Percentiles rank a stretch among this genome's conserved stretches.
phyloP scores from a whole-genome alignment of 2,113 vertebrate species.

The Lophotis ruficrista region DNA sequence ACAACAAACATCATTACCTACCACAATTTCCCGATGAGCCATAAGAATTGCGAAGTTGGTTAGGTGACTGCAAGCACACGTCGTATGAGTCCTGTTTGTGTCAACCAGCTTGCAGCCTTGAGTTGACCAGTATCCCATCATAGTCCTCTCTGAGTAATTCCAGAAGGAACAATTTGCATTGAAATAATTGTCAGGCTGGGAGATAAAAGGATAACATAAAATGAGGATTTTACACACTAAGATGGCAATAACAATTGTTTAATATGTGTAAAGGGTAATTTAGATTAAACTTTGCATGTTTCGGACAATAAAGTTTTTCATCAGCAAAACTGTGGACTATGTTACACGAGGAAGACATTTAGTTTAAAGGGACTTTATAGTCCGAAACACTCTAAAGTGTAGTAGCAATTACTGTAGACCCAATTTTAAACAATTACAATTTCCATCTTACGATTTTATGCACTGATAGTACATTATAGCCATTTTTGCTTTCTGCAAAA shows the following conservation, averaged over 20 bases:
- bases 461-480: slow-evolving; percentile 19
- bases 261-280: slow-evolving; percentile 72
- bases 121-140: slow-evolving; percentile 99
- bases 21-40: slow-evolving; percentile 91
- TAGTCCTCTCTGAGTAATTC: slow-evolving; percentile 99
- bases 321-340: slow-evolving; percentile 66
- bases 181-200: slow-evolving; percentile 96
- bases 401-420: slow-evolving; percentile 66
- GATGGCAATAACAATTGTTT: slow-evolving; percentile 65
- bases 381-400: slow-evolving; percentile 58
- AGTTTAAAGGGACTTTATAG: slow-evolving; percentile 72
- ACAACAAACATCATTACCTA: slow-evolving; percentile 77
- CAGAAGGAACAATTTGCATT: slow-evolving; percentile 99
- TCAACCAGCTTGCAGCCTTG: slow-evolving; percentile 97
- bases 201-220: slow-evolving; percentile 75
- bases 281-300: slow-evolving; percentile 75
- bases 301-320: slow-evolving; percentile 76
- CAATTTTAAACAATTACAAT: slow-evolving; percentile 70
- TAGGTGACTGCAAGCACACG: slow-evolving; percentile 95
- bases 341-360: slow-evolving; percentile 57
- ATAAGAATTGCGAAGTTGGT: slow-evolving; percentile 99
- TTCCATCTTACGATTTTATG: slow-evolving; percentile 64
- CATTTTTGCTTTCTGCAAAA: slow-evolving; percentile 40
- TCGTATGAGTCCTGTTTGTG: slow-evolving; percentile 95
- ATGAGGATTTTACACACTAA: slow-evolving; percentile 67